Evolutionary conservation across 2,797 vertebrate species (phyloP).

Genomic region (Channallabes apus): DNA sequence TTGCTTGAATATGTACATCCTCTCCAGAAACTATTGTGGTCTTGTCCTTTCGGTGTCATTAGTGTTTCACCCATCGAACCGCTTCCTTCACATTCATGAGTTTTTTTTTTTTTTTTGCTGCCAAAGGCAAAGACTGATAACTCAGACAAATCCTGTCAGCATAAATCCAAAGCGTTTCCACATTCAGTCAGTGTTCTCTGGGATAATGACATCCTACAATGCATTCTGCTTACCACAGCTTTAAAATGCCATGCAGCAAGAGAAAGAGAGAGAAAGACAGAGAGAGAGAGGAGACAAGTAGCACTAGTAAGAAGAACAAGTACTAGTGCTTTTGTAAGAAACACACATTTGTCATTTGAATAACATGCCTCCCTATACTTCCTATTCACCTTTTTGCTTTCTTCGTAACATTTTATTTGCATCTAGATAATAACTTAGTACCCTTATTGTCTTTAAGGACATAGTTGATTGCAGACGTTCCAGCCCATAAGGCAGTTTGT

Average conservation of each 20-base stretch:
- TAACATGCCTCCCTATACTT: constrained; percentile 6
- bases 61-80: constrained; percentile 39
- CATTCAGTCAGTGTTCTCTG: constrained; percentile 56
- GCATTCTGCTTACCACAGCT: constrained; percentile 49
- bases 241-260: constrained; percentile 45
- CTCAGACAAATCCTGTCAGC: constrained; percentile 57
- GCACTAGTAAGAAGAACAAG: constrained; percentile 25
- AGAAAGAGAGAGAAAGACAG: constrained; percentile 19
- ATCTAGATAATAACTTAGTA: constrained; percentile 51
- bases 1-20: constrained; percentile 15
- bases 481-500: constrained; percentile 49
- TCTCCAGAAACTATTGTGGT: constrained; percentile 24
- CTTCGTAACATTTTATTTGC: constrained; percentile 15
- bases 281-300: not conserved
- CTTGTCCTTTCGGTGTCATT: constrained; percentile 47
- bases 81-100: constrained; percentile 45
- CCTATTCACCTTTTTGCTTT: constrained; percentile 15
- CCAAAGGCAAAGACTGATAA: constrained; percentile 56
- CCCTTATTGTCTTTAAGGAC: constrained; percentile 59
- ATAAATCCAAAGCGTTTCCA: constrained; percentile 57
- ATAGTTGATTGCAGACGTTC: constrained; percentile 57
- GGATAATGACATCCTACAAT: constrained; percentile 57
- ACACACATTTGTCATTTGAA: constrained; percentile 38
- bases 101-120: constrained; percentile 47
- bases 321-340: constrained; percentile 30